These are phyloP conservation scores for Bufo bufo DNA, from an alignment of 2,113 vertebrate genomes.

Conservation along the genomic window DNA sequence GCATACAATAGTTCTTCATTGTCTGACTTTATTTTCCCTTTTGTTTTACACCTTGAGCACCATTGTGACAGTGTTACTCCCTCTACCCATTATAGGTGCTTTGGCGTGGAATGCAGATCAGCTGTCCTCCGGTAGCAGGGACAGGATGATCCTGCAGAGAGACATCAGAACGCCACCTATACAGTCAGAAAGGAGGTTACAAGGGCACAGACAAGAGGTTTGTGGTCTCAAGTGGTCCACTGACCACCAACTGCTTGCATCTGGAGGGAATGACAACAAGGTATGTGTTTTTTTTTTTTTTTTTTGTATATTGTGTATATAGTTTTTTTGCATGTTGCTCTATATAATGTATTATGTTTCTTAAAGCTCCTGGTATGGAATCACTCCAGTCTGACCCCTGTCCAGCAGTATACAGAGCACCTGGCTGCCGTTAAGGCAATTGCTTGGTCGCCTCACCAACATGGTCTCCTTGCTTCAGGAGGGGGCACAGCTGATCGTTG, in stretches of 20 bases:
- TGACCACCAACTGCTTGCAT: constrained; percentile 95
- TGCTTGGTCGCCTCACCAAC: constrained; percentile 97
- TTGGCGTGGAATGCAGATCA: constrained; percentile 98
- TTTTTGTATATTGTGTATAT: too few species aligned
- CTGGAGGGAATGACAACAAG: constrained; percentile 98
- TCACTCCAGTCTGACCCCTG: constrained; percentile 91
- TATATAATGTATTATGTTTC: not conserved
- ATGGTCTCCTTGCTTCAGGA: constrained; percentile 90
- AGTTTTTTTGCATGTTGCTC: not conserved
- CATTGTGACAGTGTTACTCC: too few species aligned
- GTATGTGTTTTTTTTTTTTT: constrained; percentile 65
- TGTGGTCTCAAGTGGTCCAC: constrained; percentile 99
- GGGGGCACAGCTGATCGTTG: constrained; percentile 96
- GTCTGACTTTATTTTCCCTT: too few species aligned
- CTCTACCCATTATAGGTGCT: constrained; percentile 74
- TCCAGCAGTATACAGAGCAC: constrained; percentile 97
- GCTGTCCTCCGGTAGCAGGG: constrained; percentile 92
- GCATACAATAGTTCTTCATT: too few species aligned
- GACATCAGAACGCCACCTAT: constrained; percentile 91
- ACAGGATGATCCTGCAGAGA: constrained; percentile 94
- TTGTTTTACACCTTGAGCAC: too few species aligned
- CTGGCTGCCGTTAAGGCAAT: constrained; percentile 97
- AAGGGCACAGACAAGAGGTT: constrained; percentile 97
- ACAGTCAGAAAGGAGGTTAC: constrained; percentile 92
- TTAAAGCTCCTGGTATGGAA: constrained; percentile 95